Base-by-base conservation (phyloP, 2,888 invertebrate genomes). In the Cataglyphis altisquamis region DNA sequence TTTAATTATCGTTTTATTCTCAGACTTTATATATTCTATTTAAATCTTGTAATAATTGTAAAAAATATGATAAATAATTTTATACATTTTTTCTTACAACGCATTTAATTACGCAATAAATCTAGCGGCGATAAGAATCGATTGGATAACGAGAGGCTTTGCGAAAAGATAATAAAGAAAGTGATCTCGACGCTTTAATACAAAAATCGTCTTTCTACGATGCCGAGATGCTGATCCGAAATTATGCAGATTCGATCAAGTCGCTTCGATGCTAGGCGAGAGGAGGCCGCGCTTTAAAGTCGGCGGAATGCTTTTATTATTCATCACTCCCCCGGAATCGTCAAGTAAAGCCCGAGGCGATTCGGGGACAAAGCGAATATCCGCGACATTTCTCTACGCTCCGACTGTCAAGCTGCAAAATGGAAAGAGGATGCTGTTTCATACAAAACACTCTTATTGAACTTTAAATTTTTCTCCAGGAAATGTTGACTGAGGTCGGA, bases 251-350 rank as follows among this genome's bases (percentile, higher is more conserved):
- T 90, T 88, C 86, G 86, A 86, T 86, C 85, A 86, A 81, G 77
- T 84, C 70, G 72, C 78, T 74, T 74, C 80, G 74, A 73, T 82
- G 55, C 39, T n/a, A 41, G 39, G 70, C 10, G 66, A 64, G 62
- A 62, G 60, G 84, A 77, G 82, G 36, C 84, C 62, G 83, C 85
- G 57, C 85, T 86, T 52, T 87, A 90, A 89, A 88, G 88, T 80
- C 86, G 83, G 81, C 82, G 45, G 77, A 87, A 84, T 88, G 89
- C 90, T 90, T 90, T 90, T 90, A 90, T 90, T 90, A 90, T 90
- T 90, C 90, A 90, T 90, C 90, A 89, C 78, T 83, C 82, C 87
- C n/a, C 8, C 72, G 39, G 70, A 85, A 82, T 39, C 25, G 68
- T 68, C 77, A 82, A 74, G 57, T 66, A 57, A 57, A 78, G 84